Conservation (phyloP, 2,113 vertebrate species). For the Sinocyclocheilus grahami region DNA sequence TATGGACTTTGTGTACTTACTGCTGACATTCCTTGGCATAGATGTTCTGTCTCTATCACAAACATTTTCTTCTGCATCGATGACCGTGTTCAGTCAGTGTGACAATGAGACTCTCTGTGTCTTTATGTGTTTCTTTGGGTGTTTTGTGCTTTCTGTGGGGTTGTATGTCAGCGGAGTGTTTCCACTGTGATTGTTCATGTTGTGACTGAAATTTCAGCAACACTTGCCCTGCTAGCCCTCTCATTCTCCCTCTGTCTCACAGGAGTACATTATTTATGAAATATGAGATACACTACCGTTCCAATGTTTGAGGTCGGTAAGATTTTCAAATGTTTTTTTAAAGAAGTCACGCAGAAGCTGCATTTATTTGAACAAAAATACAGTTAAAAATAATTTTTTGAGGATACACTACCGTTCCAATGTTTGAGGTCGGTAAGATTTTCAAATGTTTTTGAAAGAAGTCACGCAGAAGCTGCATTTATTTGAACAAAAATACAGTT, state of each 20-base stretch:
- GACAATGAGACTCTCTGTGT: background rate
- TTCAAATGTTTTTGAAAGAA: background rate
- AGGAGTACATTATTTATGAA: background rate
- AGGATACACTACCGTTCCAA: background rate
- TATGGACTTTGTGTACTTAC: background rate
- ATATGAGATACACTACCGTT: background rate
- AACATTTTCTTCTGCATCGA: background rate
- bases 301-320: background rate
- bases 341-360: background rate
- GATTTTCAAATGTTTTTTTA: background rate
- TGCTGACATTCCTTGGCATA: background rate
- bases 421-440: background rate
- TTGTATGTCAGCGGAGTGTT: background rate
- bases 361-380: background rate
- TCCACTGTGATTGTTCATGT: background rate
- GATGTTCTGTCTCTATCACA: background rate
- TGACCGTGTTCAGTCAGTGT: background rate
- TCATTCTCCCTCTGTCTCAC: background rate
- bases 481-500: background rate
- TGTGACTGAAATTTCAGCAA: conserved; percentile 18
- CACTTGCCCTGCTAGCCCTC: background rate
- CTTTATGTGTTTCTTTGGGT: background rate
- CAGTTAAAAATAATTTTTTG: background rate
- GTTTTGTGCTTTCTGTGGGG: background rate
- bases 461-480: background rate